These are phyloP conservation scores for Hassar affinis DNA, from an alignment of 2,113 vertebrate species.

Conservation along the genomic window DNA sequence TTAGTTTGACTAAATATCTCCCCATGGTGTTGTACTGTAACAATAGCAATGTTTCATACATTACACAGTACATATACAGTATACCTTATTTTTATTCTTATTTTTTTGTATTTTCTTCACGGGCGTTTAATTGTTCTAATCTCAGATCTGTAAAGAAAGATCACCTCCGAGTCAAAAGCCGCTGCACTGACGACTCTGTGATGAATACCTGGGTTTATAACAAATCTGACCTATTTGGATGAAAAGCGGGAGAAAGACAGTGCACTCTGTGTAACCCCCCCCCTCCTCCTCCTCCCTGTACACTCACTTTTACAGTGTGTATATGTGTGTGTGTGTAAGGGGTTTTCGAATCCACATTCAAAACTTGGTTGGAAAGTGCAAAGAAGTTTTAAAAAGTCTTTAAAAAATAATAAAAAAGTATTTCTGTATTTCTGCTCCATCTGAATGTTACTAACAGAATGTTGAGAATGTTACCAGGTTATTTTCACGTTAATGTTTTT, in stretches of 20 bases:
- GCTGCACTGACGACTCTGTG: conserved; percentile 17
- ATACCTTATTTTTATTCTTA: not conserved
- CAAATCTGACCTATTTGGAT: not conserved
- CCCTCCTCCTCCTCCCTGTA: too few species aligned
- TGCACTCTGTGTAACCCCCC: too few species aligned
- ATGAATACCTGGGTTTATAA: conserved; percentile 53
- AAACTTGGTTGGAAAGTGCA: not conserved
- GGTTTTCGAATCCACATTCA: not conserved
- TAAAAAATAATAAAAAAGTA: not conserved
- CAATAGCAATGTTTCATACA: not conserved
- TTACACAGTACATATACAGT: not conserved
- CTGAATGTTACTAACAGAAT: not conserved
- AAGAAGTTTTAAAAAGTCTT: not conserved
- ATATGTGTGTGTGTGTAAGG: too few species aligned
- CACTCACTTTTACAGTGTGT: not conserved
- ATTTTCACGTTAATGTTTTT: not conserved
- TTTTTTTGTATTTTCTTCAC: not conserved
- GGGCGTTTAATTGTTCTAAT: not conserved
- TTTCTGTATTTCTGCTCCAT: not conserved
- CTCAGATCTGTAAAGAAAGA: conserved; percentile 10
- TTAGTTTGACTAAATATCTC: not conserved
- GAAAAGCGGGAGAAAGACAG: not conserved
- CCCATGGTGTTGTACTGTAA: too few species aligned
- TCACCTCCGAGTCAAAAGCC: not conserved
- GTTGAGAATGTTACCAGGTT: not conserved